phyloP scores from a whole-genome alignment of 1,140 invertebrate genomes.

The Drosophila ficusphila region DNA sequence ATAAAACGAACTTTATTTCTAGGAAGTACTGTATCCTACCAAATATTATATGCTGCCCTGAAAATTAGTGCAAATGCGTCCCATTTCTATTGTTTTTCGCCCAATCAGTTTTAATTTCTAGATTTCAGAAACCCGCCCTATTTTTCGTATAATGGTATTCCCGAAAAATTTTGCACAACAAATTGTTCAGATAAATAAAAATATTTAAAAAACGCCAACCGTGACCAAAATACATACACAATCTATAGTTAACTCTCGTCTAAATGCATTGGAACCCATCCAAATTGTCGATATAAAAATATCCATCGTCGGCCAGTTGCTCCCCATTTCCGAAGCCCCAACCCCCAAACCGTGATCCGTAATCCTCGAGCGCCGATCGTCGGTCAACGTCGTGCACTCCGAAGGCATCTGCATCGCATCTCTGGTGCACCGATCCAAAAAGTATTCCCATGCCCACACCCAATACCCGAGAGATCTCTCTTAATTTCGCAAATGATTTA shows the following conservation, averaged over 20 bases:
- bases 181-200: conserved; percentile 64
- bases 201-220: conserved; percentile 77
- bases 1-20: background rate
- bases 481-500: conserved; percentile 20
- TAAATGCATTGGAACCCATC: conserved; percentile 83
- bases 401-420: conserved; percentile 25
- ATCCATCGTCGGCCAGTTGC: conserved; percentile 68
- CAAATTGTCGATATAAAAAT: conserved; percentile 83
- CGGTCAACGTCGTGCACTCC: conserved; percentile 54
- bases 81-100: background rate
- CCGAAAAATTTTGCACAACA: conserved; percentile 29
- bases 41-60: background rate
- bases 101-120: conserved; percentile 3
- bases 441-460: conserved; percentile 29
- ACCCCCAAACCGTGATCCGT: conserved; percentile 10
- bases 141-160: conserved; percentile 27
- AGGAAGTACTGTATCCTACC: background rate
- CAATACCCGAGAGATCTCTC: conserved; percentile 22
- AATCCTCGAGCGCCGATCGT: conserved; percentile 34
- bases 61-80: background rate
- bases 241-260: conserved; percentile 78
- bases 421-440: conserved; percentile 28
- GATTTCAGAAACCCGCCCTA: conserved; percentile 36
- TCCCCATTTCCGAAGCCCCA: conserved; percentile 9
- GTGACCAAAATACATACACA: conserved; percentile 80